Evolutionary conservation across 2,888 invertebrate genomes (phyloP), one percentile per base, ranked within the genome.

Genomic region (Epistrophella euchroma): DNA sequence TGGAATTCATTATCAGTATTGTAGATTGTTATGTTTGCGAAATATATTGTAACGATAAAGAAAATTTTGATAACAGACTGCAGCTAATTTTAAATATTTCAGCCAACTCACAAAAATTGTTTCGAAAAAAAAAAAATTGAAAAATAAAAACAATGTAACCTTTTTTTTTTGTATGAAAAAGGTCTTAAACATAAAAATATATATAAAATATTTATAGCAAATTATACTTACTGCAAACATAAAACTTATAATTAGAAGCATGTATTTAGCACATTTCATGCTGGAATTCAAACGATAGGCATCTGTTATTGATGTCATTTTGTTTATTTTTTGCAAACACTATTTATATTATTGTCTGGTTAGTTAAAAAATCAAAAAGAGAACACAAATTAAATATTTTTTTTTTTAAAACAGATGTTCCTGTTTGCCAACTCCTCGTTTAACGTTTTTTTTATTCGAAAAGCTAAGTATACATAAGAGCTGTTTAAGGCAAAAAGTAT

Each of bases 211-310:
- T 40, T 19, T n/a, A 43, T n/a, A n/a, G 1, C 4, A 11, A 55
- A 60, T 10, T 10, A 7, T 89, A 94, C 96, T 95, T 91, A 96
- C 96, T 93, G 96, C 95, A 92, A 96, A 96, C 91, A 96, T 94
- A 32, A 96, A 94, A 91, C 96, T 96, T 89, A 96, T 95, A 88
- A 95, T 93, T 89, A 96, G 94, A 88, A 97, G 93, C 93, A 96
- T 94, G 90, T 96, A 96, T 92, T 96, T 96, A 79, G 96, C 95
- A 90, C 95, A 94, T 91, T 93, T 94, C 95, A 96, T 96, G 89
- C 96, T 96, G 32, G 95, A 93, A 91, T 95, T 94, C 79, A 94
- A 90, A 88, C 93, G 90, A 72, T 91, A 89, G 11, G 88, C 62
- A 83, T 91, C 91, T 71, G 90, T 88, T 81, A 83, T 88, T 52